Evolutionary conservation across 2,888 invertebrate genomes (phyloP).

Genomic region (Escarpia spicata): DNA sequence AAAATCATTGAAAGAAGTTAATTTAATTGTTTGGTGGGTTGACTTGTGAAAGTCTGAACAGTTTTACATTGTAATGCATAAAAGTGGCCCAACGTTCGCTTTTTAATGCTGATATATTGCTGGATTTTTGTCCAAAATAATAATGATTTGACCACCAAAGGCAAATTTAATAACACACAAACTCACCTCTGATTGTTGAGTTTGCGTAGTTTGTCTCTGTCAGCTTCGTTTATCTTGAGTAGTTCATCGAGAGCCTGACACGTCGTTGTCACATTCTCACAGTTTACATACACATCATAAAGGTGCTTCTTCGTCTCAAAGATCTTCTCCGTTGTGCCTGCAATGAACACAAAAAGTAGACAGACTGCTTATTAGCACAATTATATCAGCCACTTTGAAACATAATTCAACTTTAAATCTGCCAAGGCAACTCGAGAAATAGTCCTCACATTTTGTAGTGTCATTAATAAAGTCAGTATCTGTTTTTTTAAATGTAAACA

Average conservation of each 20-base stretch:
- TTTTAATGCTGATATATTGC: too few relatives aligned
- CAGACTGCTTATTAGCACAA: neutral
- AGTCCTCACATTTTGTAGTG: neutral
- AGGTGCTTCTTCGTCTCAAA: conserved; percentile 65
- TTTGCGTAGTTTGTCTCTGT: conserved; percentile 61
- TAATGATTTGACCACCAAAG: too few relatives aligned
- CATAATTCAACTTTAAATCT: neutral
- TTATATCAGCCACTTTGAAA: neutral
- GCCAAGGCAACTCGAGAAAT: neutral
- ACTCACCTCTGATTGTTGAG: conserved; percentile 62
- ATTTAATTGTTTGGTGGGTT: too few relatives aligned
- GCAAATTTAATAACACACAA: neutral
- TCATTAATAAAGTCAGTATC: neutral
- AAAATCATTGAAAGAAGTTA: too few relatives aligned
- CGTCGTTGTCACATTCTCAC: conserved; percentile 60
- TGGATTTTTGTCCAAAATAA: too few relatives aligned
- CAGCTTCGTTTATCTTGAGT: conserved; percentile 61
- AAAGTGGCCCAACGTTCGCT: too few relatives aligned
- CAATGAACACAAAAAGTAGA: conserved; percentile 14
- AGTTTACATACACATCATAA: conserved; percentile 66
- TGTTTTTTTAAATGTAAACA: too few relatives aligned
- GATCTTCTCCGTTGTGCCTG: conserved; percentile 67
- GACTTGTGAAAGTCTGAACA: too few relatives aligned
- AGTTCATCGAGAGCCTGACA: conserved; percentile 59
- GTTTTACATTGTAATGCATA: too few relatives aligned